A percentile compares a stretch with the other conserved stretches of the same genome.
These are phyloP conservation scores for Danio kyathit DNA, from an alignment of 2,797 vertebrate species.

Conservation along the genomic window DNA sequence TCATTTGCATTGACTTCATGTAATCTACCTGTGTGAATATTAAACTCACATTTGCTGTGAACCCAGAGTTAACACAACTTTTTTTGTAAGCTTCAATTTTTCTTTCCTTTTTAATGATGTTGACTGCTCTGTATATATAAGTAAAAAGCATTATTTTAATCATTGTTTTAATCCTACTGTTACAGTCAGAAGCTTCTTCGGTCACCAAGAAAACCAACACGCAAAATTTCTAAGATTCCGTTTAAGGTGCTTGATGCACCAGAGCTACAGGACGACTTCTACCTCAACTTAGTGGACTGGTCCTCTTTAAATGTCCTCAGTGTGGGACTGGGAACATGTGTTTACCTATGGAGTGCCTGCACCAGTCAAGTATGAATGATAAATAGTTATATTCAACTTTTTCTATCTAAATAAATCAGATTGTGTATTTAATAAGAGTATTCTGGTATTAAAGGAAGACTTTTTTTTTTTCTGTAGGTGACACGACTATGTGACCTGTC, in stretches of 20 bases:
- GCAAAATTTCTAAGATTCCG: constrained; percentile 99
- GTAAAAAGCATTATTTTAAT: background rate
- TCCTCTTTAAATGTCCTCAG: constrained; percentile 97
- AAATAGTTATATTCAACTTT: background rate
- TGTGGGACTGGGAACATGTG: constrained; percentile 96
- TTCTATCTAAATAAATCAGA: no score
- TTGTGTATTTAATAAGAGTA: no score
- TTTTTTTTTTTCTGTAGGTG: constrained; percentile 78
- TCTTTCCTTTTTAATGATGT: background rate
- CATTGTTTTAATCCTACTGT: background rate
- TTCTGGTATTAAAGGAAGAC: no score
- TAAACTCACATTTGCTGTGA: no score
- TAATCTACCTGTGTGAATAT: no score
- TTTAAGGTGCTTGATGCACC: constrained; percentile 98
- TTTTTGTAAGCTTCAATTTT: no score
- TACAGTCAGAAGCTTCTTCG: constrained; percentile 93
- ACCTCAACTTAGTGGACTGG: constrained; percentile 99
- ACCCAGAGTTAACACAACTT: no score
- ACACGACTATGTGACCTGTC: constrained; percentile 96
- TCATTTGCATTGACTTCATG: no score
- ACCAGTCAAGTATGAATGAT: constrained; percentile 89
- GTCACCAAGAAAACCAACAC: constrained; percentile 95
- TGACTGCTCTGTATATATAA: no score
- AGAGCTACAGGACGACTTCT: constrained; percentile 98
- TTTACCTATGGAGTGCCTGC: constrained; percentile 98